These are phyloP conservation scores for Pogoniulus pusillus DNA, from an alignment of 2,797 vertebrate species.

Conservation along the genomic window DNA sequence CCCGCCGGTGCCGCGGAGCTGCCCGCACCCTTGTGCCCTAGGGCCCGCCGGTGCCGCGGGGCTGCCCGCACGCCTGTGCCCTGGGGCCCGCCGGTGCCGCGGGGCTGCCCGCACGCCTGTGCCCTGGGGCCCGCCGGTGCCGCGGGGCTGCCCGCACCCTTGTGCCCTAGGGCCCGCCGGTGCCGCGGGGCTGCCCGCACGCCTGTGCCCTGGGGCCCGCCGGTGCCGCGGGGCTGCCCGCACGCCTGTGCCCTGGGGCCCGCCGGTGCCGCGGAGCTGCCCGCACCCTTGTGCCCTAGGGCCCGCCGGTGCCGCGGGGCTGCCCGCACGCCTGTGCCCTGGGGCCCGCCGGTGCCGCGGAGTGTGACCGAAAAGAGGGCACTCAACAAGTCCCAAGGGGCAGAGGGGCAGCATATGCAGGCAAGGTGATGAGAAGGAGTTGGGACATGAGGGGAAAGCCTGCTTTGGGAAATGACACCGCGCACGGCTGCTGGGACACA, in stretches of 20 bases:
- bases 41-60: accelerated
- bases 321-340: not conserved
- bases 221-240: accelerated
- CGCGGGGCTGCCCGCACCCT: not conserved
- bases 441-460: accelerated
- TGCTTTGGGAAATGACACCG: not conserved
- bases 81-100: accelerated
- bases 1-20: accelerated
- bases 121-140: not conserved
- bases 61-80: not conserved
- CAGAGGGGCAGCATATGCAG: not conserved
- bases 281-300: not conserved
- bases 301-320: accelerated
- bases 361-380: not conserved
- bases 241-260: not conserved
- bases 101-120: not conserved
- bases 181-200: accelerated
- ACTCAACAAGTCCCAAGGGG: not conserved
- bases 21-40: not conserved
- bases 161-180: not conserved
- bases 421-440: not conserved
- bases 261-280: accelerated
- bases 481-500: not conserved
- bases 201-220: not conserved
- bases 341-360: accelerated